Evolutionary conservation across 2,113 vertebrate genomes (phyloP), one percentile per base, ranked within the genome.

Genomic region (Gymnobelideus leadbeateri): DNA sequence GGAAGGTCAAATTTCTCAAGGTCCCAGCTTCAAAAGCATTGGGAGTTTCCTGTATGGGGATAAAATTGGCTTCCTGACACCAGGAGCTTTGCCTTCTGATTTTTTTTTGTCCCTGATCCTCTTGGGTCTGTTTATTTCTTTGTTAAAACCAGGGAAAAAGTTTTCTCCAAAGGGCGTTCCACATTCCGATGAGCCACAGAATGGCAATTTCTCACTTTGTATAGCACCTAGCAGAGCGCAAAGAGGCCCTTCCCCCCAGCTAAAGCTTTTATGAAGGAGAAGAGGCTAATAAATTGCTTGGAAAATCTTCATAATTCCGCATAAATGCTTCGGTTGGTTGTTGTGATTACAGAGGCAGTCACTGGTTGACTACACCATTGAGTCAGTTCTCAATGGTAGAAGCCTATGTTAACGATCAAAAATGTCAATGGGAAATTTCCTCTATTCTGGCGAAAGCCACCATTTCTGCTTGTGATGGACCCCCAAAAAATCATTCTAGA

Each of bases 341-440:
- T 92, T 92, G 25, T 51, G 46, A 92, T 91, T 90, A 46, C 51
- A 84, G 68, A 84, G 68, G 68, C 68, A 23, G n/a, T 43, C n/a
- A 43, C n/a, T 84, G 68, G 68, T 43, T 84, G n/a, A 84, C 68
- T 43, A 68, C 37, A 16, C 7, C 68, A 53, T 93, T 84, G 90
- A 89, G 89, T 77, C 84, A 91, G 84, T 94, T 43, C 2, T 26
- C 90, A 95, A 84, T 84, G 68, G 16, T 57, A 95, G 92, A 61
- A 89, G 89, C 25, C 46, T 55, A 55, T 31, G 51, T 91, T 95
- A 1, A 8, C 0, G 37, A 50, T 84, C 49, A 57, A 52, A 93
- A 50, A 77, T 52, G 43, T 9, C 68, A 43, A 84, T 84, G n/a
- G 16, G 37, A 84, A 84, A n/a, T 84, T 84, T 84, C 19, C n/a